These are phyloP conservation scores for Myotis pilosus DNA, from an alignment of 2,797 vertebrate species.

Conservation along the genomic window DNA sequence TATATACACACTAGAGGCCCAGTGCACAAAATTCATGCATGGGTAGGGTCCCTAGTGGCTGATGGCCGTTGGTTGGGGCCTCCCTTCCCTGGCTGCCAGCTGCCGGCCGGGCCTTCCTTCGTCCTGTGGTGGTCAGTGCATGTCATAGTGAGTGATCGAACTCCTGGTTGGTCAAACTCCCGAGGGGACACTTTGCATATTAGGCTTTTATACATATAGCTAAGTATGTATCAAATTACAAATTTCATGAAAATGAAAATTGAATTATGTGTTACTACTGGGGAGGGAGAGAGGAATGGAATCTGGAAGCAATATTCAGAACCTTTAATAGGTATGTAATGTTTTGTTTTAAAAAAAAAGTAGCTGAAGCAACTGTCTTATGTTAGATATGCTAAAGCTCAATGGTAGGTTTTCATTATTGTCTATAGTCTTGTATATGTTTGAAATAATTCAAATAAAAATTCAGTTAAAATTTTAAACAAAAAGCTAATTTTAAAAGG, in stretches of 20 bases:
- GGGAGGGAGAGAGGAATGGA: background rate
- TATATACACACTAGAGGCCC: too few species aligned
- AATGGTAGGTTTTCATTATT: background rate
- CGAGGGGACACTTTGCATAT: too few species aligned
- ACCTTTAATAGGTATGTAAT: background rate
- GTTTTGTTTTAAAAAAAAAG: background rate
- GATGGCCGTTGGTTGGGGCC: too few species aligned
- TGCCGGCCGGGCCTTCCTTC: too few species aligned
- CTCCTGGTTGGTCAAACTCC: too few species aligned
- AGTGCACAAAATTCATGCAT: too few species aligned
- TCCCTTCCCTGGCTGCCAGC: too few species aligned
- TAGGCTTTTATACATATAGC: background rate
- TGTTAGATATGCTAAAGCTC: background rate
- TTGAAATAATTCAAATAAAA: constrained; percentile 39
- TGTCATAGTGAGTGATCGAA: too few species aligned
- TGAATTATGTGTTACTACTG: background rate
- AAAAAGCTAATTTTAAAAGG: background rate
- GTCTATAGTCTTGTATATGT: background rate
- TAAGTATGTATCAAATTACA: background rate
- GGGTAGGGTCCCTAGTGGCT: too few species aligned
- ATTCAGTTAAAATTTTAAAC: constrained; percentile 1
- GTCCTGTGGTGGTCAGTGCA: too few species aligned
- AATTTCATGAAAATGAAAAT: background rate
- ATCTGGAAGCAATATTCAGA: background rate
- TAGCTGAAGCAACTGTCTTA: background rate